Base-by-base conservation (phyloP, 2,113 vertebrate genomes). In the Perca schrenkii region DNA sequence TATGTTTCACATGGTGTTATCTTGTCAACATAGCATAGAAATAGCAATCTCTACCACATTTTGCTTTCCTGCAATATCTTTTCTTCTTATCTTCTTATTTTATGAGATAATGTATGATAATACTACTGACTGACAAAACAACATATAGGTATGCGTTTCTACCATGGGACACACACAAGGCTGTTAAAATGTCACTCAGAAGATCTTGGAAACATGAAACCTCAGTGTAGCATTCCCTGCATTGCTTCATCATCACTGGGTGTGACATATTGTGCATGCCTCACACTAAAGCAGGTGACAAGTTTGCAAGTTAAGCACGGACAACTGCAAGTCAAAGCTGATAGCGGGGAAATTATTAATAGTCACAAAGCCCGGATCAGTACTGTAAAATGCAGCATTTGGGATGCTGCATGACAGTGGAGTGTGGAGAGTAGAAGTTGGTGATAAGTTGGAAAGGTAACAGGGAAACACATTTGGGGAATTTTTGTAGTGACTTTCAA, bases 271-370 rank as follows among this genome's bases (percentile, higher is more conserved):
- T 60, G 15, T 22, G 22, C 62, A 65, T 61, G 46, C 53, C 50
- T 77, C 22, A 46, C 4, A 65, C 21, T 49, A 52, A 57, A 83
- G 70, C 49, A 78, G 62, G 46, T 74, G 83, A 69, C 22, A 56
- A 6, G 17, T 73, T 65, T 74, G 31, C 2, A 11, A 49, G 47
- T 67, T 25, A 71, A 54, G 14, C 61, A 82, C 2, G 8, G 10
- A 65, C 71, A 46, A 57, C 53, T 73, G 74, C 22, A 22, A 31
- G 56, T 22, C 50, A 82, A 65, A 69, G 34, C 63, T 50, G 15
- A 13, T 61, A 19, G 47, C 15, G 0, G 14, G 46, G 11, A 74
- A 75, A 78, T 56, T 88, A 79, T 82, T 77, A 67, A 78, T 83
- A 80, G 80, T 49, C 15, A 60, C 36, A 66, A 65, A 69, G 71